These are phyloP conservation scores for Pseudorhiza aurosa DNA, from an alignment of 30 jellyfish, hydroid and myxozoan genomes.

Conservation along the genomic window DNA sequence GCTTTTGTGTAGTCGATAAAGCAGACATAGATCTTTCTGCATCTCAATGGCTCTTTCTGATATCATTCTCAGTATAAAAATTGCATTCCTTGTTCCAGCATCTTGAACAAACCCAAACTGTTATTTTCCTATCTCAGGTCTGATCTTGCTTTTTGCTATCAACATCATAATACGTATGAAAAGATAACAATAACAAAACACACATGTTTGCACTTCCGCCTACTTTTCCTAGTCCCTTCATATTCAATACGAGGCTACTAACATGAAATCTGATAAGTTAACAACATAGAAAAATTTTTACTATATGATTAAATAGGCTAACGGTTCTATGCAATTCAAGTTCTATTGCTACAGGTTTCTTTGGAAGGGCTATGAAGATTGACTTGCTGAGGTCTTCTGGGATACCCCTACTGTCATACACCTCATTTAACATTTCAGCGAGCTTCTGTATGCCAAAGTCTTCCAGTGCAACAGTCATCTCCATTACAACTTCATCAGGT, in stretches of 20 bases:
- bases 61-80: not conserved
- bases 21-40: not conserved
- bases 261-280: not conserved
- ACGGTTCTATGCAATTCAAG: not conserved
- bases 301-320: not conserved
- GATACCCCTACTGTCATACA: constrained; percentile 5
- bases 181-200: not conserved
- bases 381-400: constrained; percentile 2
- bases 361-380: constrained; percentile 19
- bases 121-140: constrained; percentile 13
- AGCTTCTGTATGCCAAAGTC: not conserved
- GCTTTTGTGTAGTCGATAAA: constrained; percentile 11
- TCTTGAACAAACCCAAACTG: constrained; percentile 12
- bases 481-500: not conserved
- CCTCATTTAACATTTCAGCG: not conserved
- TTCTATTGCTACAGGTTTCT: not conserved
- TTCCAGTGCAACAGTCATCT: not conserved
- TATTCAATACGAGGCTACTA: constrained; percentile 8
- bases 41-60: constrained; percentile 10
- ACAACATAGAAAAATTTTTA: too few relatives aligned
- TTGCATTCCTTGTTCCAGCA: constrained; percentile 30
- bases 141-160: constrained; percentile 1
- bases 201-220: constrained; percentile 1
- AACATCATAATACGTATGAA: not conserved
- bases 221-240: not conserved